phyloP scores from a whole-genome alignment of 2,797 vertebrate species.

The Crenuchus spilurus region DNA sequence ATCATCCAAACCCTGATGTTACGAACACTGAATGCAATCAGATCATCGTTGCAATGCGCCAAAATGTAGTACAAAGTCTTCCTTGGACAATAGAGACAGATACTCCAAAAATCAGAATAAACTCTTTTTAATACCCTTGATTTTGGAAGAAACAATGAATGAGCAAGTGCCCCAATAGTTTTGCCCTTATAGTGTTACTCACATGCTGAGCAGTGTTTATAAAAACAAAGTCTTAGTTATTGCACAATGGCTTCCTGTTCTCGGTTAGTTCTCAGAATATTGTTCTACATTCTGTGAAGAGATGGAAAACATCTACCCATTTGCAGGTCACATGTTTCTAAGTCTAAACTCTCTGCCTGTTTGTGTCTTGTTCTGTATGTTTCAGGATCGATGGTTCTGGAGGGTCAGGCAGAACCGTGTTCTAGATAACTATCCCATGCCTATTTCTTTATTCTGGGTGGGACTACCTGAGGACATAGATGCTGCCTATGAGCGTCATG shows the following conservation, averaged over 20 bases:
- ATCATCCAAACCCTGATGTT: too few species aligned
- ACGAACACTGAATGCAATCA: too few species aligned
- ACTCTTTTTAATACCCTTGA: too few species aligned
- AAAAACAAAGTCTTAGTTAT: background rate
- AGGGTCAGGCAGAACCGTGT: slow-evolving; percentile 93
- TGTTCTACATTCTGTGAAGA: background rate
- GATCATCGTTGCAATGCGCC: too few species aligned
- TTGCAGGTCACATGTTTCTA: background rate
- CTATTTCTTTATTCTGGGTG: slow-evolving; percentile 93
- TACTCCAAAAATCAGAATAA: too few species aligned
- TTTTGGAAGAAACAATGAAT: too few species aligned
- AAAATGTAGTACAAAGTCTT: too few species aligned
- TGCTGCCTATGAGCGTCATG: slow-evolving; percentile 93
- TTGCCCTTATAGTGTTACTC: too few species aligned
- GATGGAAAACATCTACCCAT: background rate
- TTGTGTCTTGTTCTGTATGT: slow-evolving; percentile 2
- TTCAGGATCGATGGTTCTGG: slow-evolving; percentile 96
- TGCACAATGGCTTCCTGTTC: slow-evolving; percentile 13
- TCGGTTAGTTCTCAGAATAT: background rate
- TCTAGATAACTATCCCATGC: slow-evolving; percentile 97
- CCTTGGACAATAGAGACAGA: too few species aligned
- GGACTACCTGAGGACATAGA: slow-evolving; percentile 92
- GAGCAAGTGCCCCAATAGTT: too few species aligned
- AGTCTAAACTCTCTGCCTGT: background rate
- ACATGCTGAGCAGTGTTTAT: slow-evolving; percentile 2